A percentile compares a stretch with the other conserved stretches of the same genome.
Evolutionary conservation across 92 coral and sea anemone genomes (phyloP).

Genomic region (Micromussa lordhowensis): DNA sequence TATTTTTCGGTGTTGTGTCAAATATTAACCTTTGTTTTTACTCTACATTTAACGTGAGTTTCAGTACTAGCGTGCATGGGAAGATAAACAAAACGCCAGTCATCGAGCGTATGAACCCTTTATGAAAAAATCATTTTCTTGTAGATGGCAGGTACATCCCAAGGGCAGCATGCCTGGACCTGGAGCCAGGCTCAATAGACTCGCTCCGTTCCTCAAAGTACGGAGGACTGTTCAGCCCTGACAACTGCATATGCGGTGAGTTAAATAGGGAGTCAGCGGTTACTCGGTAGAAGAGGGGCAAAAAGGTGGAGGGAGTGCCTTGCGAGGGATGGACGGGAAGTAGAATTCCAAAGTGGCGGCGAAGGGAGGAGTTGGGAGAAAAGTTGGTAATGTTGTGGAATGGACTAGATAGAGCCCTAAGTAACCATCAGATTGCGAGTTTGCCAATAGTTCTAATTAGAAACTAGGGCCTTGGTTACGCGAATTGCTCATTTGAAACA

Average conservation of each 20-base stretch:
- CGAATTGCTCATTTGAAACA: background rate
- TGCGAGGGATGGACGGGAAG: background rate
- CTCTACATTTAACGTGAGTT: background rate
- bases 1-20: background rate
- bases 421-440: background rate
- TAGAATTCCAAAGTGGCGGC: background rate
- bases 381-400: no score
- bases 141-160: slow-evolving; percentile 91
- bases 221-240: slow-evolving; percentile 89
- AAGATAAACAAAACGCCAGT: background rate
- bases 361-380: background rate
- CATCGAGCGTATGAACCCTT: background rate
- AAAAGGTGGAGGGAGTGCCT: background rate
- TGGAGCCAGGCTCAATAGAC: slow-evolving; percentile 92
- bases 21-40: no score
- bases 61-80: background rate
- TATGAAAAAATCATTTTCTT: background rate
- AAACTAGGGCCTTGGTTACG: background rate
- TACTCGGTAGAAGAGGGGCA: background rate
- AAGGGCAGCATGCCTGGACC: slow-evolving; percentile 89
- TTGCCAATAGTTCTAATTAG: background rate
- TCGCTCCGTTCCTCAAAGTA: slow-evolving; percentile 85
- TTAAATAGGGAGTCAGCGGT: background rate
- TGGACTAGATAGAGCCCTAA: background rate
- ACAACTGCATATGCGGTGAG: slow-evolving; percentile 86